Conservation (phyloP, 2,888 invertebrate species). For the Idaea aversata region DNA sequence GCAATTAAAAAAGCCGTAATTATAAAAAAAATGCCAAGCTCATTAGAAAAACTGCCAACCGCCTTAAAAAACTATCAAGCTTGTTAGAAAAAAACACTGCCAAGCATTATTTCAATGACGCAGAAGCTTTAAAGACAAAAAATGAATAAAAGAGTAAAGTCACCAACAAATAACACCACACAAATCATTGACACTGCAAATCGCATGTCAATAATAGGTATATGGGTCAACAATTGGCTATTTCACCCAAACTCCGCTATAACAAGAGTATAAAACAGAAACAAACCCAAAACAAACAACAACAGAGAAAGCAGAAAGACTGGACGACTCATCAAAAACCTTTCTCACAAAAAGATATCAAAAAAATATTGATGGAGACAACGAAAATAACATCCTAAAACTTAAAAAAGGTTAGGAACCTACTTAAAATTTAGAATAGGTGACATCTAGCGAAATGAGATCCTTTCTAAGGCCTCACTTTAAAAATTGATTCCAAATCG, state of each 20-base stretch:
- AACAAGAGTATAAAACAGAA: conserved; percentile 47
- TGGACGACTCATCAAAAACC: conserved; percentile 59
- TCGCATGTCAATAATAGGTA: neutral
- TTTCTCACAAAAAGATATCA: conserved; percentile 51
- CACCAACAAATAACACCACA: neutral
- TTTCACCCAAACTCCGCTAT: conserved; percentile 36
- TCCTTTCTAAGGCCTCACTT: too few relatives aligned
- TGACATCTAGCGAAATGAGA: conserved; percentile 19
- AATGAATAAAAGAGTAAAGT: conserved; percentile 14
- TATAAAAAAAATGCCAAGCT: neutral
- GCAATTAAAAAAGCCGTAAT: neutral
- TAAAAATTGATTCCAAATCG: too few relatives aligned
- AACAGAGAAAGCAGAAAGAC: conserved; percentile 49
- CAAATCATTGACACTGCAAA: neutral
- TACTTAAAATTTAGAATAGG: neutral
- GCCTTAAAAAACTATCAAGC: neutral
- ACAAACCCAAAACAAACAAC: conserved; percentile 45
- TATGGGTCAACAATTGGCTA: conserved; percentile 9
- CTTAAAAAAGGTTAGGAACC: neutral
- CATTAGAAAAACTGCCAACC: too few relatives aligned
- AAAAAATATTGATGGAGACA: conserved; percentile 4
- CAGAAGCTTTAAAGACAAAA: conserved; percentile 21
- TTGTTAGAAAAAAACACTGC: neutral
- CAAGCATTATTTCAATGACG: neutral
- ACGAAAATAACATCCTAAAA: neutral